Base-by-base conservation (phyloP, 37 sponge, comb jelly and placozoan species). In the Tethya wilhelma region DNA sequence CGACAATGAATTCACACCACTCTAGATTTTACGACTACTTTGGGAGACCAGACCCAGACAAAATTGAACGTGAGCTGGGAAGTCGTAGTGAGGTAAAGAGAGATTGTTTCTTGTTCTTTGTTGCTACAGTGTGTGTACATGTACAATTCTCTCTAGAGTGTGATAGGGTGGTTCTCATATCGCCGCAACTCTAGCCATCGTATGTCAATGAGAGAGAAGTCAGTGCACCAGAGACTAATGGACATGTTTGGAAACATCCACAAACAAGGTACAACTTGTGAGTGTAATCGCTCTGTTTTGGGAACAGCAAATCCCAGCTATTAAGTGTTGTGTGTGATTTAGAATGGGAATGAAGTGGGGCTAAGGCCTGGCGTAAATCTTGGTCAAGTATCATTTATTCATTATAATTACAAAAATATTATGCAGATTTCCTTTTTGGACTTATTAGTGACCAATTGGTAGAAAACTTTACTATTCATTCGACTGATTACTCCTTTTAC, bases 141-240 rank as follows among this genome's bases (percentile, higher is more conserved):
- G 66, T 65, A 65, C 37, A 11, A 19, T 5, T n/a, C 25, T 7
- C 1, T 75, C 23, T 57, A 89, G 83, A 40, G 46, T 62, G 80
- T 90, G 44, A 71, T 94, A 36, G 95, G 95, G 1, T 94, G 95
- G 95, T 94, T 94, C 74, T 68, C 81, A 2, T 94, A 82, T 71
- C 77, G 95, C 31, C 71, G 88, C 1, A 87, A 87, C 79, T 63
- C 78, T 28, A 62, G 70, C 22, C 84, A 87, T 69, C 66, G 73
- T 0, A 26, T 87, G 33, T 90, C 95, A 26, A 38, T 90, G 38
- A 45, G 82, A 26, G 95, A 94, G 82, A 74, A 67, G 41, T 70
- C 76, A 0, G 53, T 87, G 0, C 95, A 94, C 73, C 22, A 59
- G 0, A 83, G 67, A 38, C 70, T 94, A 26, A 64, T 73, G 60